A percentile compares a stretch with the other conserved stretches of the same genome.
Evolutionary conservation across 1,140 invertebrate species (phyloP).

Genomic region (Halesus radiatus): DNA sequence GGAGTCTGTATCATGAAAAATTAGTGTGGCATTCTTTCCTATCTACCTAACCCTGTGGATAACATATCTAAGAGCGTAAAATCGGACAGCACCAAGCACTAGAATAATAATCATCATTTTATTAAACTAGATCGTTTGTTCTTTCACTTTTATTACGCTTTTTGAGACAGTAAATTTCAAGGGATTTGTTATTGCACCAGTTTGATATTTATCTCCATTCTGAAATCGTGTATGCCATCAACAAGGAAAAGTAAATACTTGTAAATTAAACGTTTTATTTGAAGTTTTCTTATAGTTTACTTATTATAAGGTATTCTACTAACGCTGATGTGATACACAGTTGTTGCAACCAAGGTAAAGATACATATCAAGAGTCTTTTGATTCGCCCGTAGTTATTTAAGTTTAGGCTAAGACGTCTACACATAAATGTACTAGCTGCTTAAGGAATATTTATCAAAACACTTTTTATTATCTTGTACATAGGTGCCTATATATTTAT

Average conservation of each 20-base stretch:
- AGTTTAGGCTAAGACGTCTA: background rate
- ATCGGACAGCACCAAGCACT: too few relatives aligned
- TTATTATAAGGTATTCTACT: conserved; percentile 42
- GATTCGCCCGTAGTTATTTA: conserved; percentile 50
- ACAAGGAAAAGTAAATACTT: background rate
- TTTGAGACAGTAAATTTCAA: too few relatives aligned
- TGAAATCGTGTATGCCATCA: background rate
- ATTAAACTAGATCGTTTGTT: too few relatives aligned
- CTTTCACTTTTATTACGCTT: too few relatives aligned
- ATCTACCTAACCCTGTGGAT: too few relatives aligned
- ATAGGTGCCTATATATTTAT: conserved; percentile 47
- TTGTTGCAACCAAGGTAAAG: conserved; percentile 69
- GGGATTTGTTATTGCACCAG: too few relatives aligned
- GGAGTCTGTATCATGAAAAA: too few relatives aligned
- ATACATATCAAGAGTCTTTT: conserved; percentile 68
- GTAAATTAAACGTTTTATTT: conserved; percentile 10
- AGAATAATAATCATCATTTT: too few relatives aligned
- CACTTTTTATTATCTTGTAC: conserved; percentile 35
- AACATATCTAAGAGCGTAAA: too few relatives aligned
- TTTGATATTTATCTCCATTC: background rate
- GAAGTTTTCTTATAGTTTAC: conserved; percentile 14
- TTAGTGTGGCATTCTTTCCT: too few relatives aligned
- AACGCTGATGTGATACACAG: conserved; percentile 54
- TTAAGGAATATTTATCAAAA: conserved; percentile 24
- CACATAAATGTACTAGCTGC: background rate